Percentiles rank a stretch among this genome's conserved stretches.
phyloP scores from a whole-genome alignment of 2,888 invertebrate genomes.

The Aquatica leii region DNA sequence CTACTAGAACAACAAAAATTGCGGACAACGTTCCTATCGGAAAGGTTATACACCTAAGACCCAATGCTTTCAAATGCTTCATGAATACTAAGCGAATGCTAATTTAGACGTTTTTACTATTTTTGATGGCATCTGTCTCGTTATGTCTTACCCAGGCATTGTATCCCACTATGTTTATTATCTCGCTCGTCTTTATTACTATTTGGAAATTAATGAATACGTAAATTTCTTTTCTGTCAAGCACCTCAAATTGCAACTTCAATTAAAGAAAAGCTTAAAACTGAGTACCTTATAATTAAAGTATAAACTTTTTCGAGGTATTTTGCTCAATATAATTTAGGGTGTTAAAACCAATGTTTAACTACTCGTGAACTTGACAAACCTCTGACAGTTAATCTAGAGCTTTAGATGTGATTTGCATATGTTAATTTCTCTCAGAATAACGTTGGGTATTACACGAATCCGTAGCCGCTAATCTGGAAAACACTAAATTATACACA shows the following conservation, averaged over 20 bases:
- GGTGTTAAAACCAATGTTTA: constrained; percentile 10
- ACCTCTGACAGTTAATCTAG: constrained; percentile 57
- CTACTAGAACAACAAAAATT: too few relatives aligned
- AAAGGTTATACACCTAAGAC: too few relatives aligned
- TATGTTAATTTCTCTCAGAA: constrained; percentile 54
- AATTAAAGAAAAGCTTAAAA: too few relatives aligned
- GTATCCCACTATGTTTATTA: constrained; percentile 4
- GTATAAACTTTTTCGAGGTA: not conserved
- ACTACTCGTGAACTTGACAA: constrained; percentile 40
- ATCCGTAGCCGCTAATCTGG: constrained; percentile 52
- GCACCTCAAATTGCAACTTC: too few relatives aligned
- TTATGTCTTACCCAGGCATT: too few relatives aligned
- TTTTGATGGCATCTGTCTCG: too few relatives aligned
- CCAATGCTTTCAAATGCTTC: too few relatives aligned
- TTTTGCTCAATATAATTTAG: not conserved
- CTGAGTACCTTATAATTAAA: not conserved
- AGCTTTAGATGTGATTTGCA: constrained; percentile 55
- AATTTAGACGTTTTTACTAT: too few relatives aligned
- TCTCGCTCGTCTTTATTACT: constrained; percentile 1
- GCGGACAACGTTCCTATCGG: too few relatives aligned
- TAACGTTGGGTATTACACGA: constrained; percentile 52
- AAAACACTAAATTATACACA: constrained; percentile 46
- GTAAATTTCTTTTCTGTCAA: too few relatives aligned
- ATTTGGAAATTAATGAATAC: constrained; percentile 3
- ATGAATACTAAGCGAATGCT: too few relatives aligned